Percentiles rank a stretch among this genome's conserved stretches.
Evolutionary conservation across 2,797 vertebrate species (phyloP).

Genomic region (Melanotaenia boesemani): DNA sequence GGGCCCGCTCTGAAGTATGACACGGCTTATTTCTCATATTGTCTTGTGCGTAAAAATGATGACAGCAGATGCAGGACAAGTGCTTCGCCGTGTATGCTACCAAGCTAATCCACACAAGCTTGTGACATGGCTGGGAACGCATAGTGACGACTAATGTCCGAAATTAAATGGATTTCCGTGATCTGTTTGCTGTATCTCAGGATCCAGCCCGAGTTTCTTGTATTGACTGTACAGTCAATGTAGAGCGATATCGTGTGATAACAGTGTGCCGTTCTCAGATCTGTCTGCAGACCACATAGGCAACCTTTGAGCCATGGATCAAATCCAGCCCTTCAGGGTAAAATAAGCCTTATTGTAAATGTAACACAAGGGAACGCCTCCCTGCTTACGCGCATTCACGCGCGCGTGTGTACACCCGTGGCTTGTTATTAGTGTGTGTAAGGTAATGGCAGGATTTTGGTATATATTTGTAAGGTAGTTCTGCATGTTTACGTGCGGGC

Average conservation of each 20-base stretch:
- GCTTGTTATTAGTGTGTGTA: slow-evolving; percentile 31
- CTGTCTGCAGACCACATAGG: slow-evolving; percentile 79
- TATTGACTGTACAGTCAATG: slow-evolving; percentile 53
- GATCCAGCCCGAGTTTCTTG: slow-evolving; percentile 43
- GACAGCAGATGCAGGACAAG: slow-evolving; percentile 65
- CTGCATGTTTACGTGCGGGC: slow-evolving; percentile 49
- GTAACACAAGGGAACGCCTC: slow-evolving; percentile 70
- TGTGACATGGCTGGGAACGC: slow-evolving; percentile 56
- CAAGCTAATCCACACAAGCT: slow-evolving; percentile 31
- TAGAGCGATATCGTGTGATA: slow-evolving; percentile 44
- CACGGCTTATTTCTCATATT: slow-evolving; percentile 73
- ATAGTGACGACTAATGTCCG: slow-evolving; percentile 53
- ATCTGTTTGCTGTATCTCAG: slow-evolving; percentile 45
- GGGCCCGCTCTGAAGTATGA: slow-evolving; percentile 70
- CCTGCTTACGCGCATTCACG: slow-evolving; percentile 28
- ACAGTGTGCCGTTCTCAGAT: slow-evolving; percentile 76
- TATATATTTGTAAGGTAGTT: slow-evolving; percentile 43
- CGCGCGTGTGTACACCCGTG: slow-evolving; percentile 7
- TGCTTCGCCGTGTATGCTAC: slow-evolving; percentile 48
- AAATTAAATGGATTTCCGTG: slow-evolving; percentile 56
- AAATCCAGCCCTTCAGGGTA: slow-evolving; percentile 81
- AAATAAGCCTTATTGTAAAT: slow-evolving; percentile 78
- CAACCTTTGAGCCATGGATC: slow-evolving; percentile 83
- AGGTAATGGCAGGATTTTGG: slow-evolving; percentile 23
- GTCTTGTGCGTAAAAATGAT: slow-evolving; percentile 60